These are phyloP conservation scores for Psylliodes chrysocephalus DNA, from an alignment of 2,888 invertebrate species.

Conservation along the genomic window DNA sequence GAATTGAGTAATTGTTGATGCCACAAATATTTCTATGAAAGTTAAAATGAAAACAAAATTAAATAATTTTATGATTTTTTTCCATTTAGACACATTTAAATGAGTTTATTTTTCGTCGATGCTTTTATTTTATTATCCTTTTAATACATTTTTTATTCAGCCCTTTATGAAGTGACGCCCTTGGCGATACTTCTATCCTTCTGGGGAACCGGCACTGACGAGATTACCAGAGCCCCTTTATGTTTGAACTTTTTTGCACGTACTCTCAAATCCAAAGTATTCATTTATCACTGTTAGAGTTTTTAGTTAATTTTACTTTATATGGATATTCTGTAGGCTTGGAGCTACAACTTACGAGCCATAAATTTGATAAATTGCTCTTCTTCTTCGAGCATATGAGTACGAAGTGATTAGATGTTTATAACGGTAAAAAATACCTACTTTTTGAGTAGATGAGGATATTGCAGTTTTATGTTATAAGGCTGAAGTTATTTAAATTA, in stretches of 20 bases:
- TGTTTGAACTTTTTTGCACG: slow-evolving; percentile 55
- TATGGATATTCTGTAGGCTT: slow-evolving; percentile 21
- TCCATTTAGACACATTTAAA: no score
- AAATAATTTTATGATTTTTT: no score
- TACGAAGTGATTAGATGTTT: slow-evolving; percentile 25
- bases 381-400: slow-evolving; percentile 17
- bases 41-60: no score
- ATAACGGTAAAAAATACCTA: slow-evolving; percentile 3
- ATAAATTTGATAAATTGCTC: slow-evolving; percentile 26
- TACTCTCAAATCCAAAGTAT: slow-evolving; percentile 54
- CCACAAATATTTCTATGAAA: no score
- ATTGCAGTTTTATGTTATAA: neutral
- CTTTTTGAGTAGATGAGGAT: slow-evolving; percentile 5
- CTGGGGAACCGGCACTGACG: slow-evolving; percentile 32
- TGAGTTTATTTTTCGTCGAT: no score
- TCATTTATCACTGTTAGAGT: slow-evolving; percentile 55
- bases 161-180: no score
- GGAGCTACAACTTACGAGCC: slow-evolving; percentile 6
- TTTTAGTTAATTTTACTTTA: slow-evolving; percentile 41
- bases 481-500: neutral
- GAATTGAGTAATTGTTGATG: no score
- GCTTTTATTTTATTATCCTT: no score
- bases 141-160: no score
- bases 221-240: slow-evolving; percentile 53
- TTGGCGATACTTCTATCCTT: neutral